Percentiles rank a stretch among this genome's conserved stretches.
phyloP scores from a whole-genome alignment of 2,797 vertebrate genomes.

The Prunella strophiata region DNA sequence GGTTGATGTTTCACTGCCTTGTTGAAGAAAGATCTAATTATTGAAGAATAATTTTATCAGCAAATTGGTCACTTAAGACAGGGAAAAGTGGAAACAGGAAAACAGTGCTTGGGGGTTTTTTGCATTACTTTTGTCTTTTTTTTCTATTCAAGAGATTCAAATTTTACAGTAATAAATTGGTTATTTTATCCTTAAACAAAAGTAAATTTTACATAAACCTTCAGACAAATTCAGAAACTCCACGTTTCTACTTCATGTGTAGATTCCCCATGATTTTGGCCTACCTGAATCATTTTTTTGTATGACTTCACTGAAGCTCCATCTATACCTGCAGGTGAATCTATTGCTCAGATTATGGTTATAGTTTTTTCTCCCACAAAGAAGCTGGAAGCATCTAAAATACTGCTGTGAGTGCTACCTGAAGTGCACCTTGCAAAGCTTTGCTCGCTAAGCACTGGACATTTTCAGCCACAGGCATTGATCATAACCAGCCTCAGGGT shows the following conservation, averaged over 20 bases:
- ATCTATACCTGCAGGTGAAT: neutral
- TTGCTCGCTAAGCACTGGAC: neutral
- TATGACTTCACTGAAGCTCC: neutral
- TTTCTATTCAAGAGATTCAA: neutral
- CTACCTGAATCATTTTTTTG: neutral
- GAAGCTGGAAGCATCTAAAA: neutral
- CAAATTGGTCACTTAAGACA: neutral
- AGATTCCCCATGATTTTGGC: neutral
- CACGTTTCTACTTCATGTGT: neutral
- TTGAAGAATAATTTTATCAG: neutral
- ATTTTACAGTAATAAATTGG: neutral
- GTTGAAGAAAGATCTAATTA: neutral
- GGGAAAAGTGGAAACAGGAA: neutral
- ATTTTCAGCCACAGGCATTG: neutral
- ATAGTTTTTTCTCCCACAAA: neutral
- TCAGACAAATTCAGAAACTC: neutral
- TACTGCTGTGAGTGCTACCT: neutral
- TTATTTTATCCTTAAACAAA: neutral
- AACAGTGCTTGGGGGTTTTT: neutral
- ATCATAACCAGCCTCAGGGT: neutral
- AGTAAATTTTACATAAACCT: neutral
- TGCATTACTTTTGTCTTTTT: neutral
- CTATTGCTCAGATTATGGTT: neutral
- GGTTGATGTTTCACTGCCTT: neutral
- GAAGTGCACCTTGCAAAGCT: neutral